These are phyloP conservation scores for Tetramorium bicarinatum DNA, from an alignment of 2,888 invertebrate species.

Conservation along the genomic window DNA sequence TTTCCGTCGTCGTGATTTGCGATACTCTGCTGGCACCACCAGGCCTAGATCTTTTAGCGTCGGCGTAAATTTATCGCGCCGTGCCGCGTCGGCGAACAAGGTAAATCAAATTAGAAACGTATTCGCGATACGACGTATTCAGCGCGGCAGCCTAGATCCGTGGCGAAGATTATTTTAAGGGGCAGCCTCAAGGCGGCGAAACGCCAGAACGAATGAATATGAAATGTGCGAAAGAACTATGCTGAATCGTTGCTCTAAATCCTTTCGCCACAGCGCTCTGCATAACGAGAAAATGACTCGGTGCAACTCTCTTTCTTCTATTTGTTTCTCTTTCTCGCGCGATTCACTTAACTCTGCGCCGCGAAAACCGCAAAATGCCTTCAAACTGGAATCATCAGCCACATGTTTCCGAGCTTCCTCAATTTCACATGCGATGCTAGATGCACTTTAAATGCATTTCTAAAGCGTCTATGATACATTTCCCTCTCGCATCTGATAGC, in stretches of 20 bases:
- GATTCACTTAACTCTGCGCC: constrained; percentile 64
- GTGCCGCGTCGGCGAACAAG: constrained; percentile 37
- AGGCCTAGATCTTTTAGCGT: constrained; percentile 23
- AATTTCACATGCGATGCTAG: background rate
- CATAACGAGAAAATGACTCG: constrained; percentile 67
- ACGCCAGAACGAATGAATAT: constrained; percentile 54
- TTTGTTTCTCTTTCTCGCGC: background rate
- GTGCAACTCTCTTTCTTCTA: constrained; percentile 10
- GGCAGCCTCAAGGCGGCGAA: constrained; percentile 37
- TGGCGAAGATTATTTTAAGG: constrained; percentile 51
- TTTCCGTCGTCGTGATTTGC: constrained; percentile 26
- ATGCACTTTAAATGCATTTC: constrained; percentile 5
- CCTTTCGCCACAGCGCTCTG: constrained; percentile 41
- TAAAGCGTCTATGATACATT: background rate
- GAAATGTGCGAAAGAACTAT: constrained; percentile 57
- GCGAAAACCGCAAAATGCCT: constrained; percentile 59
- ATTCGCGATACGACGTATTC: constrained; percentile 51
- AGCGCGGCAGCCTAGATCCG: constrained; percentile 43
- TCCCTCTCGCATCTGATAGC: background rate
- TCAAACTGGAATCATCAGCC: constrained; percentile 59
- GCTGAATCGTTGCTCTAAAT: constrained; percentile 57
- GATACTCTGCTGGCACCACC: background rate
- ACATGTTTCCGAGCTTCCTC: constrained; percentile 4
- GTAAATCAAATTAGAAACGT: constrained; percentile 57
- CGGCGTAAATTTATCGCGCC: constrained; percentile 40